Conservation (phyloP, 2,888 invertebrate genomes). For the Nymphalis urticae region DNA sequence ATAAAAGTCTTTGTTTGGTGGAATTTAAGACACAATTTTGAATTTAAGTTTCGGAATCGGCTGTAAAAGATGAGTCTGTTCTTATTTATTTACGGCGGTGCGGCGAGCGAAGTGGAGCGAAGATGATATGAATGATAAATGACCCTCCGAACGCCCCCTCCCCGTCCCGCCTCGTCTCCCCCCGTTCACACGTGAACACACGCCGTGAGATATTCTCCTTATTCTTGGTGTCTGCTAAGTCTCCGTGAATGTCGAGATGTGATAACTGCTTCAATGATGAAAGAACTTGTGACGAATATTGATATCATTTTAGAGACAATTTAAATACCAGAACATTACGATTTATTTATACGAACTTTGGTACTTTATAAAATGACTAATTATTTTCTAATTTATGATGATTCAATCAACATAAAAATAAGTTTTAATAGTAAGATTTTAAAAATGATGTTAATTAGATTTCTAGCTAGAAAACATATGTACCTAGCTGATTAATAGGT, state of each 20-base stretch:
- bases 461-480: not conserved
- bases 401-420: too few species aligned
- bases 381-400: too few species aligned
- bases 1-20: conserved; percentile 43
- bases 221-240: conserved; percentile 67
- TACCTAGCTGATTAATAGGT: conserved; percentile 17
- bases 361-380: too few species aligned
- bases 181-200: conserved; percentile 76
- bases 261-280: conserved; percentile 65
- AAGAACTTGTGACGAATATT: conserved; percentile 63
- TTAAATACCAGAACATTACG: not conserved
- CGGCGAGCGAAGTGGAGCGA: conserved; percentile 82
- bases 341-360: too few species aligned
- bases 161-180: conserved; percentile 44
- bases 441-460: not conserved
- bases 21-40: conserved; percentile 48
- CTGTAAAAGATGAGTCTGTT: conserved; percentile 82
- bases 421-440: too few species aligned
- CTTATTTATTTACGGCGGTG: conserved; percentile 82
- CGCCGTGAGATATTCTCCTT: conserved; percentile 66
- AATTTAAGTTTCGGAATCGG: conserved; percentile 51
- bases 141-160: conserved; percentile 70
- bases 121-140: conserved; percentile 83
- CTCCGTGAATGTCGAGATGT: conserved; percentile 64
- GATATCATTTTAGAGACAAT: conserved; percentile 43